These are phyloP conservation scores for Melieria picta DNA, from an alignment of 2,888 invertebrate genomes.

Conservation along the genomic window DNA sequence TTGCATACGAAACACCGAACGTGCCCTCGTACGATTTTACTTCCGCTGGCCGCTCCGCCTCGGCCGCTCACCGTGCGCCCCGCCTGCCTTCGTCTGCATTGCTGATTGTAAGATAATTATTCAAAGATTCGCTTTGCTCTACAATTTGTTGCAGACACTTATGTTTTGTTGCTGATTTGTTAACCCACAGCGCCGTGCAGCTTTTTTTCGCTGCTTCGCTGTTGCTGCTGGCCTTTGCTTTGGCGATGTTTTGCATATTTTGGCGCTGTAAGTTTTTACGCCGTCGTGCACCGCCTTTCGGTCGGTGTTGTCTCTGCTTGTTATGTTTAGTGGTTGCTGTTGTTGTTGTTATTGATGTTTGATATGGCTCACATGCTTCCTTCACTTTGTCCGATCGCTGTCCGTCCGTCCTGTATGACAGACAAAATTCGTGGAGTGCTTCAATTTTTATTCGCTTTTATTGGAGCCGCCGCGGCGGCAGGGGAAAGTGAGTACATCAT, in stretches of 20 bases:
- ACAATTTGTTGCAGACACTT: constrained; percentile 42
- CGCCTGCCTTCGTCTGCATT: neutral
- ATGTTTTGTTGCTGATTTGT: constrained; percentile 12
- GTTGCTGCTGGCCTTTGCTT: neutral
- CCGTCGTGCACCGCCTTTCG: neutral
- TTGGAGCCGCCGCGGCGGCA: too few relatives aligned
- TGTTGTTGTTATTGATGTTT: constrained; percentile 4
- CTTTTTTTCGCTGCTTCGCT: neutral
- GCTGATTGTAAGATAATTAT: constrained; percentile 39
- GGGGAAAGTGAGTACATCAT: too few relatives aligned
- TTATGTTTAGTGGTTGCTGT: neutral
- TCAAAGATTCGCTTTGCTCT: constrained; percentile 45
- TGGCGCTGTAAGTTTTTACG: too few relatives aligned
- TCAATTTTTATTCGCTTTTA: too few relatives aligned
- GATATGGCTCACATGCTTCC: neutral
- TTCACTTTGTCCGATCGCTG: too few relatives aligned
- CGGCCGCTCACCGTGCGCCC: neutral
- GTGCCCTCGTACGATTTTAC: too few relatives aligned
- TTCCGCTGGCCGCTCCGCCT: neutral
- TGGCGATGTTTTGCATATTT: neutral
- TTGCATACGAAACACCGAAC: too few relatives aligned
- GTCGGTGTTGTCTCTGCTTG: neutral
- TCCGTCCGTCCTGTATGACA: too few relatives aligned
- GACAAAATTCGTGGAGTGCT: too few relatives aligned
- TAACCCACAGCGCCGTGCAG: neutral